Evolutionary conservation across 2,888 invertebrate genomes (phyloP).

Genomic region (Patella pellucida): DNA sequence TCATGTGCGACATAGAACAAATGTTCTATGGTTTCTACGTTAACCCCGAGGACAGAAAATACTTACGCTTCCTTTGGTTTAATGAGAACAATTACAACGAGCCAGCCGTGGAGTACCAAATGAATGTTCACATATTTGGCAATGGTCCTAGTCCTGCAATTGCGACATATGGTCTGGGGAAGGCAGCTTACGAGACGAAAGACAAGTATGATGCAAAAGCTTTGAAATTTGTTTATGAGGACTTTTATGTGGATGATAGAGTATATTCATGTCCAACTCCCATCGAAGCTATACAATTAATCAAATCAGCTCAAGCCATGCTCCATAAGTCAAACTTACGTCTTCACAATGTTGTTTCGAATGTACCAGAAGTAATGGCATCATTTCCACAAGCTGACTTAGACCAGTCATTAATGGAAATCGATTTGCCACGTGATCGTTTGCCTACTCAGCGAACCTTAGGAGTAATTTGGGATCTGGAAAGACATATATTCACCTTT

Average conservation of each 20-base stretch:
- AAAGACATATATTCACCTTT: background rate
- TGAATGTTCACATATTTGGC: constrained; percentile 32
- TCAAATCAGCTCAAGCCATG: no score
- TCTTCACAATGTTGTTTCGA: no score
- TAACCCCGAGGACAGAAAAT: constrained; percentile 15
- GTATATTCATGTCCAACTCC: constrained; percentile 20
- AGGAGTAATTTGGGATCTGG: background rate
- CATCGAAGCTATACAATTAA: constrained; percentile 12
- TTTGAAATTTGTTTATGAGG: constrained; percentile 23
- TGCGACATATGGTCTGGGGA: constrained; percentile 24
- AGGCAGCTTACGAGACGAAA: constrained; percentile 17
- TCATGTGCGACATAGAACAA: constrained; percentile 25
- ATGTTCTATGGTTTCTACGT: constrained; percentile 18
- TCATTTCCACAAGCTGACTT: no score
- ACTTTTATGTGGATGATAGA: constrained; percentile 34
- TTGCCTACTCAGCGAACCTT: background rate
- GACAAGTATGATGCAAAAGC: constrained; percentile 20
- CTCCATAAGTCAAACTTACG: no score
- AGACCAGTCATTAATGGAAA: no score
- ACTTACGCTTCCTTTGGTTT: constrained; percentile 30
- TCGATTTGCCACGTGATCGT: background rate
- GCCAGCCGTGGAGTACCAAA: constrained; percentile 20
- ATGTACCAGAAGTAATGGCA: no score
- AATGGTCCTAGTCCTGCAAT: constrained; percentile 24
- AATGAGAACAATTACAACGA: constrained; percentile 20